Percentiles rank a stretch among this genome's conserved stretches.
phyloP scores from a whole-genome alignment of 2,797 vertebrate genomes.

The Acanthurus lineatus region DNA sequence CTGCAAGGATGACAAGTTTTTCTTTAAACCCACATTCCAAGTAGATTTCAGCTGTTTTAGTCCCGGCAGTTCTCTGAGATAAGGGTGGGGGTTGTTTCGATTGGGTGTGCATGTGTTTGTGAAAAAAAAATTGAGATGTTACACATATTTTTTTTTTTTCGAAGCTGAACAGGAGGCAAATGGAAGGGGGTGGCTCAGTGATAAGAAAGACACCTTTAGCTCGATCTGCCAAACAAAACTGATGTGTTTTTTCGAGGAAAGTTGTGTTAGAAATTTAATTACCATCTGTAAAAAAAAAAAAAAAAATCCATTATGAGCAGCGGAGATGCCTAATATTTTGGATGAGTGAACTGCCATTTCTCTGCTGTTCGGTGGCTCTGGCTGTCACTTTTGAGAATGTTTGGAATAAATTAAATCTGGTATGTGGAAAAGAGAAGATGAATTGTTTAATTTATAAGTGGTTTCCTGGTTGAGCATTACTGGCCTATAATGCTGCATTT shows the following conservation, averaged over 20 bases:
- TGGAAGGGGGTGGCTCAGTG: slow-evolving; percentile 43
- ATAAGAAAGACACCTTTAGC: slow-evolving; percentile 14
- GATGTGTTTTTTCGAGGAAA: slow-evolving; percentile 32
- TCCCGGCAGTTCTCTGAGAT: slow-evolving; percentile 20
- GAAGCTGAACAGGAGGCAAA: slow-evolving; percentile 48
- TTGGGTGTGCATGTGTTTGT: slow-evolving; percentile 15
- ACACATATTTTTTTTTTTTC: neutral
- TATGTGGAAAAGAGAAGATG: slow-evolving; percentile 34
- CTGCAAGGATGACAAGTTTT: slow-evolving; percentile 53
- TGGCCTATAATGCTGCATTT: slow-evolving; percentile 51
- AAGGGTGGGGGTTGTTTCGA: slow-evolving; percentile 10
- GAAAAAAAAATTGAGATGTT: slow-evolving; percentile 14
- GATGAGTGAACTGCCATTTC: slow-evolving; percentile 44
- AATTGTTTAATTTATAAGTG: slow-evolving; percentile 58
- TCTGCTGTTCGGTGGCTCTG: slow-evolving; percentile 21
- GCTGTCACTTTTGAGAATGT: slow-evolving; percentile 30
- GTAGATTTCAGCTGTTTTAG: slow-evolving; percentile 40
- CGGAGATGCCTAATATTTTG: slow-evolving; percentile 47
- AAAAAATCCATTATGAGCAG: slow-evolving; percentile 25
- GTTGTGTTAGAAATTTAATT: slow-evolving; percentile 51
- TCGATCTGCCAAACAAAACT: slow-evolving; percentile 43
- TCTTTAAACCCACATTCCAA: slow-evolving; percentile 46
- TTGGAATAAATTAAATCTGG: slow-evolving; percentile 52
- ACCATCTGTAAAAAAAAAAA: slow-evolving; percentile 29
- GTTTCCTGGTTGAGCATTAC: slow-evolving; percentile 55